Conservation (phyloP, 2,797 vertebrate genomes). For the Sebastiscus albofasciatus region DNA sequence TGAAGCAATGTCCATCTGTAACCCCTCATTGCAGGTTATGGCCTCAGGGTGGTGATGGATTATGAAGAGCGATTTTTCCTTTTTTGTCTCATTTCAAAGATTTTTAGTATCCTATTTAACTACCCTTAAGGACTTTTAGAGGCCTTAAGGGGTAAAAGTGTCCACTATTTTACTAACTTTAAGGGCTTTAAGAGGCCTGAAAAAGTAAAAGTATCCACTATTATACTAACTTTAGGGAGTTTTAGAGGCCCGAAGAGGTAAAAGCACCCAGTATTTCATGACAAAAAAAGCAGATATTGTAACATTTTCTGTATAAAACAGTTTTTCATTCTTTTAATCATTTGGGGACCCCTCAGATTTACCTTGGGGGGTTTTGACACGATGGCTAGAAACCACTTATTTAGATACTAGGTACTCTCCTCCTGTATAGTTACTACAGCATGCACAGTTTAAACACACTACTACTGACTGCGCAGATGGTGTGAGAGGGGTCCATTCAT, state of each 20-base stretch:
- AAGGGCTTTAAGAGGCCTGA: background rate
- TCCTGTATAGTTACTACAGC: background rate
- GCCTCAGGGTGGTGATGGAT: background rate
- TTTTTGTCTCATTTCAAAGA: background rate
- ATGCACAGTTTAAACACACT: slow-evolving; percentile 7
- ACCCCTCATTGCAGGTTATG: background rate
- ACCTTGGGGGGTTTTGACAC: background rate
- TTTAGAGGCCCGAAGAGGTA: background rate
- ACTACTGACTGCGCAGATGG: background rate
- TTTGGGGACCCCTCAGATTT: background rate
- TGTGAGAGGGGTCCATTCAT: slow-evolving; percentile 8
- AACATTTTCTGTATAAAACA: too few relatives aligned
- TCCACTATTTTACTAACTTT: background rate
- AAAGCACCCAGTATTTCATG: too few relatives aligned
- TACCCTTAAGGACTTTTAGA: background rate
- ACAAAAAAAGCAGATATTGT: too few relatives aligned
- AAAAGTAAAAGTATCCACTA: too few relatives aligned
- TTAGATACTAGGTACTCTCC: background rate
- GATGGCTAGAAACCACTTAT: background rate
- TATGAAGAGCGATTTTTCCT: background rate
- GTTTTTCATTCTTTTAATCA: background rate
- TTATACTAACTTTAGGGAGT: background rate
- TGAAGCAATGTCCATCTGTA: background rate
- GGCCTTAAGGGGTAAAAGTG: accelerated
- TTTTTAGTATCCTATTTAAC: background rate